These are phyloP conservation scores for Aselliscus stoliczkanus DNA, from an alignment of 2,797 vertebrate species.

Conservation along the genomic window DNA sequence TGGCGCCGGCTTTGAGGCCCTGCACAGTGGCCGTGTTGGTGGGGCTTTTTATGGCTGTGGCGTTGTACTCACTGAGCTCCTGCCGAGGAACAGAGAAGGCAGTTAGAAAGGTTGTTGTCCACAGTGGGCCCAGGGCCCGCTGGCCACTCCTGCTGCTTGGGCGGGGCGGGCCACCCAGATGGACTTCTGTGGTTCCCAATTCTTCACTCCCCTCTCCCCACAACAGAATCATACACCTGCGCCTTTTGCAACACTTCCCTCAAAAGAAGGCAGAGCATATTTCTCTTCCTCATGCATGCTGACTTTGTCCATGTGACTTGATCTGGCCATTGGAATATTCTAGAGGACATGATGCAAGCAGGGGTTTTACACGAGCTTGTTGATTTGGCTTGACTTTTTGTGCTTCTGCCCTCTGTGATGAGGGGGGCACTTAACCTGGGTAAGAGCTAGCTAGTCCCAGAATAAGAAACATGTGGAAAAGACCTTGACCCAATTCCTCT, in stretches of 20 bases:
- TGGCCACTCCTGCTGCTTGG: not conserved
- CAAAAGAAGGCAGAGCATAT: not conserved
- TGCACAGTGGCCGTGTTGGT: conserved; percentile 92
- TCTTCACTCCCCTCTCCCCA: not conserved
- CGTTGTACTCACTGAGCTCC: conserved; percentile 92
- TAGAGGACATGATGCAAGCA: not conserved
- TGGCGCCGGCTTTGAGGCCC: conserved; percentile 90
- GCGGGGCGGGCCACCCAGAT: not conserved
- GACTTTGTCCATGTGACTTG: not conserved
- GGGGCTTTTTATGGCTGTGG: conserved; percentile 91
- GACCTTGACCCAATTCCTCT: not conserved
- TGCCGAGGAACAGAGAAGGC: conserved; percentile 72
- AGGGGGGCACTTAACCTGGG: not conserved
- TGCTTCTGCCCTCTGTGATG: not conserved
- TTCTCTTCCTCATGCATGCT: not conserved
- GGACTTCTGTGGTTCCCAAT: not conserved
- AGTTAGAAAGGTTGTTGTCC: not conserved
- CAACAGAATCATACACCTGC: not conserved
- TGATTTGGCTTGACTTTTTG: not conserved
- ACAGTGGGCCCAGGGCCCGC: not conserved
- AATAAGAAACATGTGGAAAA: not conserved
- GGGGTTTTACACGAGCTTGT: not conserved
- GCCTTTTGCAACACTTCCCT: not conserved
- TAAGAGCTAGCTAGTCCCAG: not conserved
- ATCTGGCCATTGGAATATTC: not conserved